Evolutionary conservation across 2,888 invertebrate species (phyloP).

Genomic region (Nudaria mundana): DNA sequence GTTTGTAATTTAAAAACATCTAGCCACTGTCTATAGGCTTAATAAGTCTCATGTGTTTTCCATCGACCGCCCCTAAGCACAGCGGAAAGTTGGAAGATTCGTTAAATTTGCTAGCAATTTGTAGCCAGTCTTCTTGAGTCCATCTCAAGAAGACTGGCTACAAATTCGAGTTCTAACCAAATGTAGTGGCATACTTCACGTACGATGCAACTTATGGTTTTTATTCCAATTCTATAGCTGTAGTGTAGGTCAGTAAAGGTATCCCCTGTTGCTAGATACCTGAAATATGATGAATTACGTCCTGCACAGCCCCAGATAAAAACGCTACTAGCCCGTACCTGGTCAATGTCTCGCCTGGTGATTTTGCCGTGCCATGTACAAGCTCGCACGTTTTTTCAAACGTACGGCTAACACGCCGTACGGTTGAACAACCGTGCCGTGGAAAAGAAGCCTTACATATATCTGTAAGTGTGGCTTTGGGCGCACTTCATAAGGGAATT

Average conservation of each 20-base stretch:
- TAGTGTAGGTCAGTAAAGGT: slow-evolving; percentile 11
- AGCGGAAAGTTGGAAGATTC: slow-evolving; percentile 21
- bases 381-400: slow-evolving; percentile 10
- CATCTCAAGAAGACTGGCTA: too few species aligned
- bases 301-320: slow-evolving; percentile 5
- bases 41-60: slow-evolving; percentile 33
- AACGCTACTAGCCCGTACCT: slow-evolving; percentile 9
- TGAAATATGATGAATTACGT: slow-evolving; percentile 10
- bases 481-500: too few species aligned
- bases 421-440: slow-evolving; percentile 1
- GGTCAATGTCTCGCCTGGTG: slow-evolving; percentile 10
- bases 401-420: too few species aligned
- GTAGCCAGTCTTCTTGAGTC: slow-evolving; percentile 12
- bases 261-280: slow-evolving; percentile 23
- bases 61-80: slow-evolving; percentile 33
- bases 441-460: too few species aligned
- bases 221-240: slow-evolving; percentile 29
- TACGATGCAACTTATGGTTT: slow-evolving; percentile 27
- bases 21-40: slow-evolving; percentile 28
- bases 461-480: too few species aligned
- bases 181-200: slow-evolving; percentile 12
- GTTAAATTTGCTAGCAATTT: slow-evolving; percentile 15
- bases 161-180: slow-evolving; percentile 13
- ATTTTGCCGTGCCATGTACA: slow-evolving; percentile 12
- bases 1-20: slow-evolving; percentile 30